phyloP scores from a whole-genome alignment of 2,113 vertebrate genomes.

The Cebidichthys violaceus region DNA sequence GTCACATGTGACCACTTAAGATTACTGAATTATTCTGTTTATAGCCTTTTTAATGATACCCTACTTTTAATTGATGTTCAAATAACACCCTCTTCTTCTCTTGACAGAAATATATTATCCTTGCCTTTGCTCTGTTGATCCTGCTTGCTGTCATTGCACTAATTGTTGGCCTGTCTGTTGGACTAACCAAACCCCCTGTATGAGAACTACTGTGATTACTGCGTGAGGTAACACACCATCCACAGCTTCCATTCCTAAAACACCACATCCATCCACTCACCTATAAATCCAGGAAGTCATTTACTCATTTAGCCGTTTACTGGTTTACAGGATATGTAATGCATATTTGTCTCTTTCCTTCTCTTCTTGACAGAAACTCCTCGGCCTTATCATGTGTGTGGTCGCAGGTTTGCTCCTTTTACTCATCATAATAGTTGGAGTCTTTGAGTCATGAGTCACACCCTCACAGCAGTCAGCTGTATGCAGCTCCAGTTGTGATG shows the following conservation, averaged over 20 bases:
- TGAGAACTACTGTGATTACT: constrained; percentile 61
- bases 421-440: constrained; percentile 86
- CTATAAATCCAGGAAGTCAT: neutral
- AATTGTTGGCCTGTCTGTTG: constrained; percentile 91
- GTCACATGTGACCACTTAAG: neutral
- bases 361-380: constrained; percentile 86
- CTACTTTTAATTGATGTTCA: neutral
- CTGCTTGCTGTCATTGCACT: constrained; percentile 88
- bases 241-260: constrained; percentile 8
- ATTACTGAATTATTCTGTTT: neutral
- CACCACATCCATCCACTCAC: neutral
- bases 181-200: constrained; percentile 83
- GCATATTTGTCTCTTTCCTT: constrained; percentile 26
- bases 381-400: constrained; percentile 87
- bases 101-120: constrained; percentile 93
- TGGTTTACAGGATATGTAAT: neutral
- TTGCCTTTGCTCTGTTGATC: constrained; percentile 86
- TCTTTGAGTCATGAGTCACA: constrained; percentile 48
- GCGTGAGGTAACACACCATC: constrained; percentile 62
- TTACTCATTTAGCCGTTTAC: neutral
- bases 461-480: constrained; percentile 21
- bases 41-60: neutral
- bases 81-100: constrained; percentile 65
- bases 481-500: constrained; percentile 10
- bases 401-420: constrained; percentile 85